Percentiles rank a stretch among this genome's conserved stretches.
These are phyloP conservation scores for Crypturellus tataupa DNA, from an alignment of 2,797 vertebrate genomes.

Conservation along the genomic window DNA sequence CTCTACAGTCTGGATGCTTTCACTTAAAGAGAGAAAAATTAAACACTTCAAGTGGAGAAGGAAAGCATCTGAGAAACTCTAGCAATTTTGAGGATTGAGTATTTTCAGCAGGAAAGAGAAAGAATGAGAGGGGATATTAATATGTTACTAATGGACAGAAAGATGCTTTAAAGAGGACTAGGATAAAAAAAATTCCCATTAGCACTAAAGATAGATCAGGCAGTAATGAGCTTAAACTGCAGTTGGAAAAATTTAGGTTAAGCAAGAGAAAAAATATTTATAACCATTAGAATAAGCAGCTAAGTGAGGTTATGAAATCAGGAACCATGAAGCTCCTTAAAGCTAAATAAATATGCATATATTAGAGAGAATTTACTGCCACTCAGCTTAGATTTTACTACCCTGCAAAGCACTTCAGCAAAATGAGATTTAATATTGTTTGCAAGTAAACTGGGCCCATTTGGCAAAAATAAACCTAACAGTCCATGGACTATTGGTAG, in stretches of 20 bases:
- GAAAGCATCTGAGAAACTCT: background rate
- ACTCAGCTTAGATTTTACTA: background rate
- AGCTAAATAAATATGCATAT: background rate
- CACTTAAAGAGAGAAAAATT: background rate
- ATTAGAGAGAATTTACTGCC: constrained; percentile 5
- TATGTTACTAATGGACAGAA: background rate
- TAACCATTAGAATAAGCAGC: constrained; percentile 1
- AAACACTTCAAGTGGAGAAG: background rate
- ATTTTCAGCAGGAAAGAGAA: background rate
- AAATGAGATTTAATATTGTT: background rate
- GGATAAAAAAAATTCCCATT: constrained; percentile 1
- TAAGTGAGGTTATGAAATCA: constrained; percentile 5
- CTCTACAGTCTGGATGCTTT: background rate
- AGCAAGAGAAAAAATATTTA: background rate
- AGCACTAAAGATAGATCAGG: background rate
- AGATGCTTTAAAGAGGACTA: background rate
- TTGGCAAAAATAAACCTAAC: background rate
- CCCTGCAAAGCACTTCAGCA: background rate
- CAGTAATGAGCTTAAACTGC: constrained; percentile 4
- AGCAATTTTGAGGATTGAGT: background rate
- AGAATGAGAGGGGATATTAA: background rate
- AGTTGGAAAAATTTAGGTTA: background rate
- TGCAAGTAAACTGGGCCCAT: background rate
- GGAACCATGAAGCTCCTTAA: constrained; percentile 3
- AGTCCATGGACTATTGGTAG: background rate